These are phyloP conservation scores for Maniola hyperantus DNA, from an alignment of 2,888 invertebrate genomes.

Conservation along the genomic window DNA sequence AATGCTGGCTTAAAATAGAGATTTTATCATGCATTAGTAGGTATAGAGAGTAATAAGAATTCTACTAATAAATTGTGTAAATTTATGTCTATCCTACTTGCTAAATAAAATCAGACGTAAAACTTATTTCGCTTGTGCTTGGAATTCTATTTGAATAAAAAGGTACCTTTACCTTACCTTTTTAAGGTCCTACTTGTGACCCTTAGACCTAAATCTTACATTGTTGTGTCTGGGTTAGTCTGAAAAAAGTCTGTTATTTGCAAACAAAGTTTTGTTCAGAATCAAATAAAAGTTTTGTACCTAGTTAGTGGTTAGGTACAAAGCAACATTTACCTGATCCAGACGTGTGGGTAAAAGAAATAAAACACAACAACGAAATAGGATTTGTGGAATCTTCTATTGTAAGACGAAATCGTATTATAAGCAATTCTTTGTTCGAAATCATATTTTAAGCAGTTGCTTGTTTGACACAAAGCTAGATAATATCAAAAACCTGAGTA, in stretches of 20 bases:
- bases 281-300: no score
- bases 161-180: background rate
- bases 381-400: slow-evolving; percentile 13
- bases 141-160: slow-evolving; percentile 2
- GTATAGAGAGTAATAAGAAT: background rate
- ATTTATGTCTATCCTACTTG: background rate
- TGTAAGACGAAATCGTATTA: background rate
- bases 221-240: background rate
- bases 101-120: background rate
- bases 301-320: slow-evolving; percentile 19
- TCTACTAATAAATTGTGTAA: no score
- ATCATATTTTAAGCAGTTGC: background rate
- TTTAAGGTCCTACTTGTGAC: background rate
- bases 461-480: background rate
- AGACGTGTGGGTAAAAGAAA: slow-evolving; percentile 14
- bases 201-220: slow-evolving; percentile 5
- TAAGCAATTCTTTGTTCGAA: no score
- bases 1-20: no score
- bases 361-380: slow-evolving; percentile 15
- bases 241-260: slow-evolving; percentile 5
- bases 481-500: background rate
- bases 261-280: slow-evolving; percentile 1
- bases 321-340: slow-evolving; percentile 23
- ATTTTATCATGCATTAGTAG: no score
- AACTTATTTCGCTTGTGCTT: background rate